Conservation (phyloP, 1,140 invertebrate species). For the Eufriesea mexicana region DNA sequence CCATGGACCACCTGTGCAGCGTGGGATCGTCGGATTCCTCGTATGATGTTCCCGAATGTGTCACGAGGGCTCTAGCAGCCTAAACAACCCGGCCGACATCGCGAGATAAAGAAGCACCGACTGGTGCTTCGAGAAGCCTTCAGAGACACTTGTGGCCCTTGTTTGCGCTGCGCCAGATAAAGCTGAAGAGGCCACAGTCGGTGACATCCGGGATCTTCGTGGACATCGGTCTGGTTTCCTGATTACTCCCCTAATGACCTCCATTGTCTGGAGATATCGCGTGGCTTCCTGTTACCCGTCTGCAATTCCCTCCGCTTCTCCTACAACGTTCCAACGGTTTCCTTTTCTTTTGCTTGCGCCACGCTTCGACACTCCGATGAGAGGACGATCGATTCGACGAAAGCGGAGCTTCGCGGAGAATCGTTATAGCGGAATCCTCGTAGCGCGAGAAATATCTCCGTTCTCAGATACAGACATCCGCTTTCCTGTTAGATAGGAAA, state of each 20-base stretch:
- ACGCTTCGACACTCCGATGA: too few relatives aligned
- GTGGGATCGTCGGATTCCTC: slow-evolving; percentile 62
- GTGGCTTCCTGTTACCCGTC: slow-evolving; percentile 38
- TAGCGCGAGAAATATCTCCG: slow-evolving; percentile 1
- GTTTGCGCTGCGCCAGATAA: slow-evolving; percentile 59
- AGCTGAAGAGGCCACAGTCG: slow-evolving; percentile 45
- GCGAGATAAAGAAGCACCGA: slow-evolving; percentile 62
- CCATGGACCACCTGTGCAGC: slow-evolving; percentile 68
- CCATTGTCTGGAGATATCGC: slow-evolving; percentile 48
- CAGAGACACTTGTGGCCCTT: slow-evolving; percentile 33
- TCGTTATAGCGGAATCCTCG: neutral
- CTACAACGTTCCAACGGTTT: neutral
- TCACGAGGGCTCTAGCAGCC: slow-evolving; percentile 57
- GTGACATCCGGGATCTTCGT: slow-evolving; percentile 52
- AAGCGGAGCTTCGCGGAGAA: neutral
- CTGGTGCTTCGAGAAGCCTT: slow-evolving; percentile 58
- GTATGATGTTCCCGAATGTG: slow-evolving; percentile 57
- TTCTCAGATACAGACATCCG: slow-evolving; percentile 42
- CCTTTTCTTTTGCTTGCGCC: too few relatives aligned
- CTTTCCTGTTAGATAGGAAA: slow-evolving; percentile 47
- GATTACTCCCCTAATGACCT: slow-evolving; percentile 40
- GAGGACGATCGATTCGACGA: neutral
- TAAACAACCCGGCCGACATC: slow-evolving; percentile 63
- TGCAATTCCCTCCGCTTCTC: slow-evolving; percentile 6
- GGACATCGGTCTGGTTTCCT: neutral